Conservation (phyloP, 2,797 vertebrate genomes). For the Clamator glandarius region DNA sequence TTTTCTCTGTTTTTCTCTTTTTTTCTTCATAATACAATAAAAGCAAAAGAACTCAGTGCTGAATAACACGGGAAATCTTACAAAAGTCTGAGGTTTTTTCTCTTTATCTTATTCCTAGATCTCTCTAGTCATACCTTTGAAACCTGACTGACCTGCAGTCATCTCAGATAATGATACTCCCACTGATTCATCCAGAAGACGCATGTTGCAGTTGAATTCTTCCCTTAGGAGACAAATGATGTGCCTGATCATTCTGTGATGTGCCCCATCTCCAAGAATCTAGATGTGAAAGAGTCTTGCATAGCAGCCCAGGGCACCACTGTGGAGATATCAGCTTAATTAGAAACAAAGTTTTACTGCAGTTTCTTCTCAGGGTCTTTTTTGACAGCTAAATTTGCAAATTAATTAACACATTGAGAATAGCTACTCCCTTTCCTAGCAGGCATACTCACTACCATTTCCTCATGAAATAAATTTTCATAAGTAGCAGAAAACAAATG, state of each 20-base stretch:
- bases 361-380: neutral
- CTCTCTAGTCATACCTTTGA: neutral
- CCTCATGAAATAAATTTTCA: neutral
- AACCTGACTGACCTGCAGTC: neutral
- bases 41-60: neutral
- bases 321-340: neutral
- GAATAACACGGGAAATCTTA: neutral
- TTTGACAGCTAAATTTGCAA: constrained; percentile 38
- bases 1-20: neutral
- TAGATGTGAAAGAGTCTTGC: neutral
- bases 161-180: neutral
- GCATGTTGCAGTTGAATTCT: neutral
- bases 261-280: neutral
- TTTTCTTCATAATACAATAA: neutral
- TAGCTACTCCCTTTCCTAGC: neutral
- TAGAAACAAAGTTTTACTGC: neutral
- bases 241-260: neutral
- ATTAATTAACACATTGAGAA: neutral
- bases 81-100: neutral
- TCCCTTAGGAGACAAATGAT: neutral
- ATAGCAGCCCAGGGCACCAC: neutral
- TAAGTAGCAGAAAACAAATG: neutral
- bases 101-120: neutral
- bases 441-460: neutral
- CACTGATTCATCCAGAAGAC: neutral